Evolutionary conservation across 2,797 vertebrate species (phyloP).

Genomic region (Chaunax sp.): DNA sequence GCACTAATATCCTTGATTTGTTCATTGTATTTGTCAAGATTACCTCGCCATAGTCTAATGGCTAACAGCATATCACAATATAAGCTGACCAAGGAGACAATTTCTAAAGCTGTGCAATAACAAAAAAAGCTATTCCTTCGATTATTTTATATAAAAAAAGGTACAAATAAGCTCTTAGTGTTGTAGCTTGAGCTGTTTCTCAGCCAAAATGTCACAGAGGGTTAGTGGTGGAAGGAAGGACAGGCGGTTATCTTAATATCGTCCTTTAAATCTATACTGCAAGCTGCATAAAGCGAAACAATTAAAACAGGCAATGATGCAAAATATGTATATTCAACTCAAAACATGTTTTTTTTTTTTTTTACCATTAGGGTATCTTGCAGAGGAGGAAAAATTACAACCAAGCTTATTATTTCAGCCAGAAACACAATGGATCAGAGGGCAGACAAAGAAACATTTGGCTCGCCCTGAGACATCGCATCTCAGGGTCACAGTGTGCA

Average conservation of each 20-base stretch:
- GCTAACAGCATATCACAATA: constrained; percentile 59
- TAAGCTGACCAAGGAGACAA: constrained; percentile 37
- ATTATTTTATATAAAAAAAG: constrained; percentile 50
- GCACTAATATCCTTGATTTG: constrained; percentile 78
- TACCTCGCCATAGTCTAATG: constrained; percentile 53
- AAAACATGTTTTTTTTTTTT: constrained; percentile 19
- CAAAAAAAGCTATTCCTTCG: constrained; percentile 43
- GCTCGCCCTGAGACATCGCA: constrained; percentile 68
- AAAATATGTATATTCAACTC: constrained; percentile 20
- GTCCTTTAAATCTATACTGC: constrained; percentile 56
- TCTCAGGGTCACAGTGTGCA: constrained; percentile 74
- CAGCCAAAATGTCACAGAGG: constrained; percentile 77
- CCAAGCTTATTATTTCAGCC: constrained; percentile 44
- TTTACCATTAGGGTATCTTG: constrained; percentile 26
- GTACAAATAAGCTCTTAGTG: constrained; percentile 67
- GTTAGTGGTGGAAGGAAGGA: constrained; percentile 77
- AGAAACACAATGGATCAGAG: constrained; percentile 51
- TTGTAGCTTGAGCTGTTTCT: constrained; percentile 66
- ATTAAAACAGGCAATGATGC: constrained; percentile 30
- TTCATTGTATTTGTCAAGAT: constrained; percentile 74
- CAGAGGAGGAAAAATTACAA: constrained; percentile 13
- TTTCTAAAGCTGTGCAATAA: constrained; percentile 38
- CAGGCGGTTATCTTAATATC: constrained; percentile 74
- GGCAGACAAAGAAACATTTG: constrained; percentile 53
- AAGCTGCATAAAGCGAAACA: constrained; percentile 56